These are phyloP conservation scores for Empis stercorea DNA, from an alignment of 2,888 invertebrate genomes.

Conservation along the genomic window DNA sequence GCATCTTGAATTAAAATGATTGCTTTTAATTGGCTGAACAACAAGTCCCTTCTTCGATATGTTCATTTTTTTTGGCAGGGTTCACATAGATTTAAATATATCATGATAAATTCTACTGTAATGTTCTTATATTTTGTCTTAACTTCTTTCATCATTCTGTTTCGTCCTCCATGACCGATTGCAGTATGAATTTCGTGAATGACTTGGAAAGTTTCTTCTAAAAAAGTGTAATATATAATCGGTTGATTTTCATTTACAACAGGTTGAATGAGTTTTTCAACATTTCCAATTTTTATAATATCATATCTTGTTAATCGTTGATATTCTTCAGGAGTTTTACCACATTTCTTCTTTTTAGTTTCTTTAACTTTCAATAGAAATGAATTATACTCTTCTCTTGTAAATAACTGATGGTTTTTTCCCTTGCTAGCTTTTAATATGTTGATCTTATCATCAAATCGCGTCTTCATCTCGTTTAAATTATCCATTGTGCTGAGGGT, in stretches of 20 bases:
- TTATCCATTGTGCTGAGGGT: too few species aligned
- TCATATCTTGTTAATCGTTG: slow-evolving; percentile 10
- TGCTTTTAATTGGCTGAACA: slow-evolving; percentile 7
- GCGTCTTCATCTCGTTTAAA: too few species aligned
- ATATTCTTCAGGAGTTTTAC: slow-evolving; percentile 3
- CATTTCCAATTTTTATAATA: slow-evolving; percentile 3
- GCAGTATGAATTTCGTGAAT: slow-evolving; percentile 8
- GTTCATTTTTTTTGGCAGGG: slow-evolving; percentile 10
- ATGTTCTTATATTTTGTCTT: slow-evolving; percentile 8
- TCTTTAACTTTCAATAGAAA: neutral
- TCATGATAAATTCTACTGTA: slow-evolving; percentile 7
- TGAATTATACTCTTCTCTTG: slow-evolving; percentile 1
- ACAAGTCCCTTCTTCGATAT: neutral
- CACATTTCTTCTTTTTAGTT: neutral
- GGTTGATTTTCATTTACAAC: neutral
- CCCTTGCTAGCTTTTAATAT: too few species aligned
- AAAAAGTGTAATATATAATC: slow-evolving; percentile 1
- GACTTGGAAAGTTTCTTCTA: slow-evolving; percentile 10
- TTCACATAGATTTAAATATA: slow-evolving; percentile 11
- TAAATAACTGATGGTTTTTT: neutral
- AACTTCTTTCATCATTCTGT: slow-evolving; percentile 10
- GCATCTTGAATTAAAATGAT: slow-evolving; percentile 22
- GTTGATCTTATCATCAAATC: too few species aligned
- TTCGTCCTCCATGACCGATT: slow-evolving; percentile 12
- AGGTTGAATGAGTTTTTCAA: slow-evolving; percentile 5